Evolutionary conservation across 64 coral and sea anemone species (phyloP).

Genomic region (Montipora foliosa): DNA sequence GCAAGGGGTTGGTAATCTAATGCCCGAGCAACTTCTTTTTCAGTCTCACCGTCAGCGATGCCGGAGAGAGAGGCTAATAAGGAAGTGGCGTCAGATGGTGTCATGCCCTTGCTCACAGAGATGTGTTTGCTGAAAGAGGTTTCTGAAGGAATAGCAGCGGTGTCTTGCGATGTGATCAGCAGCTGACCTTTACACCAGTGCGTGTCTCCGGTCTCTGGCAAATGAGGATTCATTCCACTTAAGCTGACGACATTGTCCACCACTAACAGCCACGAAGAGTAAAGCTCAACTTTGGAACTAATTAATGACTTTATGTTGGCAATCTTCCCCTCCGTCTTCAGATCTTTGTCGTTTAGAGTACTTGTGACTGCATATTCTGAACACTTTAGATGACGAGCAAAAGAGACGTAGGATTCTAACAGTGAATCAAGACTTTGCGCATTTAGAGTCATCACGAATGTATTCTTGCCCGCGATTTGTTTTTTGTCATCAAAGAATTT

Average conservation of each 20-base stretch:
- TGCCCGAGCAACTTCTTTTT: conserved; percentile 2
- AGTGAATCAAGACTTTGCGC: conserved; percentile 49
- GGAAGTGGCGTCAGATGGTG: neutral
- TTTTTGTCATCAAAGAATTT: neutral
- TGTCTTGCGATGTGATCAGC: conserved; percentile 69
- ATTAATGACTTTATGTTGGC: conserved; percentile 11
- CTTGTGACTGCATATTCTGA: conserved; percentile 37
- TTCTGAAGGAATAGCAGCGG: conserved; percentile 8
- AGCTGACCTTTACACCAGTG: conserved; percentile 55
- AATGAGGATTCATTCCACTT: neutral
- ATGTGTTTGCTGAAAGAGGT: neutral
- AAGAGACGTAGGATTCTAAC: conserved; percentile 39
- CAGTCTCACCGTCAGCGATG: neutral
- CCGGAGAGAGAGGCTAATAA: conserved; percentile 33
- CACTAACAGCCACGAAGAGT: conserved; percentile 66
- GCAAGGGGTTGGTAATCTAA: conserved; percentile 61
- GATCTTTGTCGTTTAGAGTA: conserved; percentile 9
- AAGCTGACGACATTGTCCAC: conserved; percentile 58
- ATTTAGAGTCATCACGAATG: conserved; percentile 68
- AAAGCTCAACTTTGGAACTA: neutral
- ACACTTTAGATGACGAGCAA: conserved; percentile 53
- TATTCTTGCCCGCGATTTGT: no score
- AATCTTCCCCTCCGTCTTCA: conserved; percentile 48
- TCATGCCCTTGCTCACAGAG: conserved; percentile 48
- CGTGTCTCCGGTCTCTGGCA: conserved; percentile 46